Conservation (phyloP, 23 tunicate genomes). For the Clavelina lepadiformis region DNA sequence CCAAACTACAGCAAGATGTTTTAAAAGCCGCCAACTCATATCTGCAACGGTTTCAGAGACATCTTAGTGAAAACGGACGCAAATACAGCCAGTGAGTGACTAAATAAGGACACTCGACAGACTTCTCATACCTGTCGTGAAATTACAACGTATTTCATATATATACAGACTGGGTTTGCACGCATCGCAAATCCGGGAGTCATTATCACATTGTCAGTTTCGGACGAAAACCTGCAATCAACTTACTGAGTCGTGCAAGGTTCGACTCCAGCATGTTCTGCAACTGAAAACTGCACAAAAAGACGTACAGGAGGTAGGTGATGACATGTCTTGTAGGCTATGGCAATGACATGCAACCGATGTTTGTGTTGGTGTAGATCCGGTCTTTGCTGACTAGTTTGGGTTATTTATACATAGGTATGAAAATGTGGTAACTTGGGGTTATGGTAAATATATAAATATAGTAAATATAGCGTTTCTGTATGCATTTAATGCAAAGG, state of each 20-base stretch:
- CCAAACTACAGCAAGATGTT: conserved; percentile 1
- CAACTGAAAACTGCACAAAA: conserved; percentile 69
- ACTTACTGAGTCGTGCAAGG: conserved; percentile 43
- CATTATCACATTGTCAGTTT: conserved; percentile 6
- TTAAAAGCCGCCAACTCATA: background rate
- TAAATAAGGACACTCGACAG: background rate
- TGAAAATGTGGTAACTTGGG: no score
- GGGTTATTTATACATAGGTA: no score
- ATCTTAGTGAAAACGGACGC: no score
- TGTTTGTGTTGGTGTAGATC: no score
- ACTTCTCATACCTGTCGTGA: background rate
- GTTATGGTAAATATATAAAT: no score
- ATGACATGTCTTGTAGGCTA: background rate
- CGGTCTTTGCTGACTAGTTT: no score
- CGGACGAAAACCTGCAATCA: conserved; percentile 26
- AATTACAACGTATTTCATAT: no score
- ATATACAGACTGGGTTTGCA: background rate
- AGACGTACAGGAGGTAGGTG: conserved; percentile 51
- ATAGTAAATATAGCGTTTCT: no score
- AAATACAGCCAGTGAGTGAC: no score
- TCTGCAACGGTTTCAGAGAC: conserved; percentile 1
- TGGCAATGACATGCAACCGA: no score
- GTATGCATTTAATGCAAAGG: no score
- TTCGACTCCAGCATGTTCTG: conserved; percentile 46
- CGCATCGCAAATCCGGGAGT: conserved; percentile 3